phyloP scores from a whole-genome alignment of 2,797 vertebrate species.

The Sebastes cheni region DNA sequence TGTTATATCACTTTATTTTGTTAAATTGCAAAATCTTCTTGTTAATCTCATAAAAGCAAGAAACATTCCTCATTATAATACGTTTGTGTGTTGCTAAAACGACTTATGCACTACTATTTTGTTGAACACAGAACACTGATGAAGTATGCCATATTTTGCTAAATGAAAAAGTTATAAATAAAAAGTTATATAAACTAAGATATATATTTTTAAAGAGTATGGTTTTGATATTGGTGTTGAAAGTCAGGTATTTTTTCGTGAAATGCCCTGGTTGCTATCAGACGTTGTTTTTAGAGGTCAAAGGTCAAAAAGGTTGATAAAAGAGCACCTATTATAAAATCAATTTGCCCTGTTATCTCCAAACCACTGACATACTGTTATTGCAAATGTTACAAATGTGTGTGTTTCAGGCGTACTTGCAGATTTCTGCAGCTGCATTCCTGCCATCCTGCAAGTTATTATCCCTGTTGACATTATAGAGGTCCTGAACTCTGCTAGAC shows the following conservation, averaged over 20 bases:
- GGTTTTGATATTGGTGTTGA: background rate
- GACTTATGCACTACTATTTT: too few relatives aligned
- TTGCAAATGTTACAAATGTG: background rate
- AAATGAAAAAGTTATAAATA: background rate
- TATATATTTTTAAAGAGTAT: background rate
- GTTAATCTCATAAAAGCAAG: background rate
- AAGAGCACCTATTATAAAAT: background rate
- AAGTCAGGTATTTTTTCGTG: background rate
- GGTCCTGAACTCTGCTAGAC: constrained; percentile 53
- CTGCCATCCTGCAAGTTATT: constrained; percentile 18
- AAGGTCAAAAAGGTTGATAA: background rate
- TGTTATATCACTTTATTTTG: background rate
- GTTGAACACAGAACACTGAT: too few relatives aligned
- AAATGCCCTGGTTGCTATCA: background rate
- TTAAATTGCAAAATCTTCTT: background rate
- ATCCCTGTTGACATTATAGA: constrained; percentile 37
- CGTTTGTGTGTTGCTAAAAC: background rate
- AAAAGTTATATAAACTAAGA: background rate
- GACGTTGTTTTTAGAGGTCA: background rate
- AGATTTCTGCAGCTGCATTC: constrained; percentile 6
- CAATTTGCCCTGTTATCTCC: background rate
- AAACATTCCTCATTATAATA: background rate
- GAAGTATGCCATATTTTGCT: background rate
- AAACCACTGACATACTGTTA: background rate
- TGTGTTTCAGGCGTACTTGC: background rate